Evolutionary conservation across 2,797 vertebrate genomes (phyloP).

Genomic region (Pantherophis alleghaniensis): DNA sequence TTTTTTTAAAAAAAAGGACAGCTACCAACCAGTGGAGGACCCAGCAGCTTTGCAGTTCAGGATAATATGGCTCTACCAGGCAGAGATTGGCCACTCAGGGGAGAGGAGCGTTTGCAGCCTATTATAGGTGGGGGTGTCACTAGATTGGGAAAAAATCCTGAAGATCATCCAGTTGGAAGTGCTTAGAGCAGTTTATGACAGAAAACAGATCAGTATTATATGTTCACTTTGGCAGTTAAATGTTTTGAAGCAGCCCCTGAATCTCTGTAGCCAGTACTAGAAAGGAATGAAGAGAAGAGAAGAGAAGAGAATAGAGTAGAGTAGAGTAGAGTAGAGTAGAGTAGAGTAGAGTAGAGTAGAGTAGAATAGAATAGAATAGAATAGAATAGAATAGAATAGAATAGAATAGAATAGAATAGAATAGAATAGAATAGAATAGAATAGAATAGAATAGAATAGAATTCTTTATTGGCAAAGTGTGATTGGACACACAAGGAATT

Average conservation of each 20-base stretch:
- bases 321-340: no score
- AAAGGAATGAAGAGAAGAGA: neutral
- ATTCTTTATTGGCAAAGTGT: no score
- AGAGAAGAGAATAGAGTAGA: no score
- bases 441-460: no score
- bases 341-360: no score
- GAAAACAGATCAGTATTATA: neutral
- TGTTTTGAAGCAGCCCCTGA: neutral
- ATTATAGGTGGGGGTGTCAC: neutral
- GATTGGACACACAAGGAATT: no score
- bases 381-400: no score
- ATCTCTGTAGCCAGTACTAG: neutral
- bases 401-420: no score
- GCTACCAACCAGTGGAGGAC: neutral
- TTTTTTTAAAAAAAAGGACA: neutral
- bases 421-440: no score
- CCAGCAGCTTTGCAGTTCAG: neutral
- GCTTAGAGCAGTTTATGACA: neutral
- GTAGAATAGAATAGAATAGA: no score
- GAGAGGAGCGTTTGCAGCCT: neutral
- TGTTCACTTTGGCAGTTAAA: neutral
- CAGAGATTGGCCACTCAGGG: neutral
- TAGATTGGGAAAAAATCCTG: neutral
- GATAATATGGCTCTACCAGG: neutral
- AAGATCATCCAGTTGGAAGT: neutral